These are phyloP conservation scores for Xestobium rufovillosum DNA, from an alignment of 2,888 invertebrate genomes.

Conservation along the genomic window DNA sequence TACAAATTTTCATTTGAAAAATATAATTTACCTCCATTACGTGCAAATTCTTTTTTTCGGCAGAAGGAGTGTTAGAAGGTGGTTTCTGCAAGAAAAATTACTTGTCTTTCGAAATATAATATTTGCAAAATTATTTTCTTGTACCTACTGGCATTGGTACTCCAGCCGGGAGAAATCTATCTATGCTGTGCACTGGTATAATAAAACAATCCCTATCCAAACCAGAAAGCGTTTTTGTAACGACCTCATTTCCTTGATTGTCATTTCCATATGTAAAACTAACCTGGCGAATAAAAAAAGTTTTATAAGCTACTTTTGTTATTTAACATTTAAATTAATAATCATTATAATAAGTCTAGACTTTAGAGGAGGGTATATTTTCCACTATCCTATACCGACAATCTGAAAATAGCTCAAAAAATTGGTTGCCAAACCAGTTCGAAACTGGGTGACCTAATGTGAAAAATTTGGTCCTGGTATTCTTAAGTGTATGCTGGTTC, in stretches of 20 bases:
- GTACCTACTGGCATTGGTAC: constrained; percentile 62
- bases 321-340: no score
- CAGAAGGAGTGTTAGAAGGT: constrained; percentile 29
- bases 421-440: no score
- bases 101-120: not conserved
- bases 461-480: no score
- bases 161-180: constrained; percentile 82
- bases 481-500: no score
- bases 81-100: constrained; percentile 33
- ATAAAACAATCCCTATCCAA: constrained; percentile 88
- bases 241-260: constrained; percentile 28
- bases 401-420: no score
- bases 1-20: constrained; percentile 1
- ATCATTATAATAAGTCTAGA: no score
- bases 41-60: constrained; percentile 36
- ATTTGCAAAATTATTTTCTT: constrained; percentile 13
- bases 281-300: constrained; percentile 26
- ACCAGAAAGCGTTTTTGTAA: constrained; percentile 64
- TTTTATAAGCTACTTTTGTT: no score
- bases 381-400: no score
- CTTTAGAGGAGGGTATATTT: no score
- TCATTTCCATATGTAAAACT: constrained; percentile 36
- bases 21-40: constrained; percentile 37
- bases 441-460: no score
- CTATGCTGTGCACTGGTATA: constrained; percentile 82